Base-by-base conservation (phyloP, 2,797 vertebrate species). In the Nyctibius grandis region DNA sequence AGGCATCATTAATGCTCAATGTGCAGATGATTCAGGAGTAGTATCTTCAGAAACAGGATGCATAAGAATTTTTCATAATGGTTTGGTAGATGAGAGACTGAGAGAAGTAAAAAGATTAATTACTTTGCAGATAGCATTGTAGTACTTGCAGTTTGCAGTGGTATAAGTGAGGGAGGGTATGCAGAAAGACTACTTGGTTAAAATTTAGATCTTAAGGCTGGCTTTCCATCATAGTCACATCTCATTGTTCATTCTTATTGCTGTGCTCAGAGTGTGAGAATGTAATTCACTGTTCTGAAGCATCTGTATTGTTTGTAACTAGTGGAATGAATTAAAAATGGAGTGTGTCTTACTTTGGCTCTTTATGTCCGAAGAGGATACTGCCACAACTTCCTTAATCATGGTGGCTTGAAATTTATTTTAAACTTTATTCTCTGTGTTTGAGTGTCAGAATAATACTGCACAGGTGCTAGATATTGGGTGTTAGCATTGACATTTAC, bases 211-310 rank as follows among this genome's bases (percentile, higher is more conserved):
- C 54, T 12, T 54, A 74, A 88, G 75, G 54, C 89, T 57, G 84
- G 47, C 19, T 40, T 45, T 97, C 91, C 89, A 61, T 97, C 93
- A 84, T 15, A 59, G 75, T 54, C 86, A 82, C 86, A 76, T 88
- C 82, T 83, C 94, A 88, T 93, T 96, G 91, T 91, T 89, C 92
- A 87, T 80, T 76, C 88, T 85, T 77, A 69, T 12, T 77, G 73
- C 74, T 7, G 31, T 7, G 50, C 83, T 81, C 45, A 26, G 88
- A 48, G 79, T n/a, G 76, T 38, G 85, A 59, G 50, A 33, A 40
- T 3, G 29, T 57, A 61, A 76, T 69, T 83, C 91, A 57, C 69
- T 45, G 18, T 16, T 68, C 79, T 54, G 34, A 65, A 88, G 88
- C 84, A 45, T 26, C 85, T 36, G 34, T 40, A 54, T 90, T 91